Base-by-base conservation (phyloP, 2,888 invertebrate genomes). In the Netelia fuscicornis region DNA sequence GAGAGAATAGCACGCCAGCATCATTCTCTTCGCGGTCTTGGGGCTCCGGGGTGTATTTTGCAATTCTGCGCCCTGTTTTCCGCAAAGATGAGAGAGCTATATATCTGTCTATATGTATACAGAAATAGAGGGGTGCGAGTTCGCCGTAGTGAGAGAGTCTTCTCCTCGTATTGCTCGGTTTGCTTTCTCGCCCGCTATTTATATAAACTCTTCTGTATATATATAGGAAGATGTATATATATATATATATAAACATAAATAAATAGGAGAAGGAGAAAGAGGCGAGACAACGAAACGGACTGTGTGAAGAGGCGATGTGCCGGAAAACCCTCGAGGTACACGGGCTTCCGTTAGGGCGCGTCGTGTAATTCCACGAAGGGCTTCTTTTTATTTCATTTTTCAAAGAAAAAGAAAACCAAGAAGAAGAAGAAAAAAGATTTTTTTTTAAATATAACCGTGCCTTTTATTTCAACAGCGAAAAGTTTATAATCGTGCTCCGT, bases 51-150 rank as follows among this genome's bases (percentile, higher is more conserved):
- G 52, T 71, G 84, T 84, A 81, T 87, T 89, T 88, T 88, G 88
- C 88, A 87, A 90, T 90, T 90, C 86, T 74, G 37, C 48, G 37
- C 62, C 74, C 56, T 65, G 77, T 86, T 88, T 83, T 78, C 44
- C 25, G 70, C 76, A 67, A 74, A 79, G 80, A 75, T 58, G 62
- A 13, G 65, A 60, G 30, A 23, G 13, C 13, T 17, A 8, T 48
- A 17, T 44, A 25, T 17, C 17, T 17, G 17, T 25, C 2, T 25
- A 25, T 25, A 25, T 25, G 23, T 20, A 2, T n/a, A 20, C 2
- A 70, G 52, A 54, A 48, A 10, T 1, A 48, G 48, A 48, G 48
- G 48, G 48, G 48, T 10, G 13, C 10, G 2, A 48, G 48, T 13
- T 10, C 10, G 48, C 10, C 0, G 13, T 10, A 48, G 70, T 11